Percentiles rank a stretch among this genome's conserved stretches.
Conservation (phyloP, 2,888 invertebrate species). For the Spilarctia lutea region DNA sequence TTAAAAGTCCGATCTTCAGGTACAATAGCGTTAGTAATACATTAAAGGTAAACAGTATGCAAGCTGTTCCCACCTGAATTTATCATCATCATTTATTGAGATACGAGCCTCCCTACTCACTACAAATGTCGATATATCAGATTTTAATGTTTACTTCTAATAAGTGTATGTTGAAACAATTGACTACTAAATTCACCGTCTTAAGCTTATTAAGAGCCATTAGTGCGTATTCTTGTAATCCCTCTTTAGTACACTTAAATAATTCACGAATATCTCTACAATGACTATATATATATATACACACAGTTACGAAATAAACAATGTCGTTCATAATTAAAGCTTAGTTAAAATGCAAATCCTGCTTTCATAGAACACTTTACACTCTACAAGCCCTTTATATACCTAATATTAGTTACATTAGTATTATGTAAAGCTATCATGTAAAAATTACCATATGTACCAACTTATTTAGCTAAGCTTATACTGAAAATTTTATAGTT, state of each 20-base stretch:
- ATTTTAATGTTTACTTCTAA: no score
- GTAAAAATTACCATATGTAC: not conserved
- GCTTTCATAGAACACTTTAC: not conserved
- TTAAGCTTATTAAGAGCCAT: not conserved
- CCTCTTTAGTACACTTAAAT: not conserved
- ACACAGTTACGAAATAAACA: not conserved
- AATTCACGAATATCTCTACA: not conserved
- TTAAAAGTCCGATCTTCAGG: no score
- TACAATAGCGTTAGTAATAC: no score
- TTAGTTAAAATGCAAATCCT: no score
- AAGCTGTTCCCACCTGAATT: no score
- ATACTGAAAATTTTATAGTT: conserved; percentile 2
- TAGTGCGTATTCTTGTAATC: not conserved
- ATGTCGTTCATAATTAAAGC: no score
- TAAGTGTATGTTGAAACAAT: no score
- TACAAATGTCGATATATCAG: no score
- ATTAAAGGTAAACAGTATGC: no score
- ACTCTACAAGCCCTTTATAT: not conserved
- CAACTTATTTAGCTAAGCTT: conserved; percentile 4
- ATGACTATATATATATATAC: not conserved
- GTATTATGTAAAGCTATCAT: not conserved
- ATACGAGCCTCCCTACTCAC: no score
- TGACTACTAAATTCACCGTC: not conserved
- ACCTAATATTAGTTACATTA: not conserved
- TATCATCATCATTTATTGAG: no score